Base-by-base conservation (phyloP, 2,888 invertebrate species). In the Ichneumoninae sp. region DNA sequence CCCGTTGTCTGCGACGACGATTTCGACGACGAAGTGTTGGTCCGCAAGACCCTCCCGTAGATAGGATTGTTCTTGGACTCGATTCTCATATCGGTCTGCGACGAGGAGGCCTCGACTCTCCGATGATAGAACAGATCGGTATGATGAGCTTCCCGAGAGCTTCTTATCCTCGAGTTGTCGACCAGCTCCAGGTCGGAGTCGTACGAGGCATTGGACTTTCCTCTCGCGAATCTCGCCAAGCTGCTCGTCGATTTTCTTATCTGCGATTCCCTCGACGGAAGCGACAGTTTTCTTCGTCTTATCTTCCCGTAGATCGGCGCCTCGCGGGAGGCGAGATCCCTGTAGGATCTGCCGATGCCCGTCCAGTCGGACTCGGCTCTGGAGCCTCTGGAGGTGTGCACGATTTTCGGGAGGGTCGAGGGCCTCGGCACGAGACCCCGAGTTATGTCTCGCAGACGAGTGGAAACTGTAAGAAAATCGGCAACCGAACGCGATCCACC, bases 281-380 rank as follows among this genome's bases (percentile, higher is more conserved):
- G 82, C 0, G 93, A 93, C 0, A 89, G 89, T 75, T 92, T 92
- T 70, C 92, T 88, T 4, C 93, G 87, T 26, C 92, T 88, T 66
- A 93, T 93, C 16, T 89, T 89, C 0, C 93, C 93, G 54, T 93
- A 93, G 60, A 93, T 89, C 10, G 93, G 91, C 0, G 91, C 90
- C 30, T 93, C 93, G 62, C 89, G 88, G 16, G 88, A 90, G 0
- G 88, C 86, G 0, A 86, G 80, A 22, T 90, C 88, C 40, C 87
- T 86, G 13, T 80, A 86, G 8, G 88, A 76, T 72, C 88, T 88
- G 0, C 84, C 77, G 4, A 71, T 62, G 8, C 40, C 82, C 22
- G 71, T 72, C 82, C 89, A 87, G 57, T 91, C 90, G 33, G 85
- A 86, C 40, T 78, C 82, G 44, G 84, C 72, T 47, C 83, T 88